A percentile compares a stretch with the other conserved stretches of the same genome.
phyloP scores from a whole-genome alignment of 2,113 vertebrate genomes.

The Tetraodon nigroviridis region DNA sequence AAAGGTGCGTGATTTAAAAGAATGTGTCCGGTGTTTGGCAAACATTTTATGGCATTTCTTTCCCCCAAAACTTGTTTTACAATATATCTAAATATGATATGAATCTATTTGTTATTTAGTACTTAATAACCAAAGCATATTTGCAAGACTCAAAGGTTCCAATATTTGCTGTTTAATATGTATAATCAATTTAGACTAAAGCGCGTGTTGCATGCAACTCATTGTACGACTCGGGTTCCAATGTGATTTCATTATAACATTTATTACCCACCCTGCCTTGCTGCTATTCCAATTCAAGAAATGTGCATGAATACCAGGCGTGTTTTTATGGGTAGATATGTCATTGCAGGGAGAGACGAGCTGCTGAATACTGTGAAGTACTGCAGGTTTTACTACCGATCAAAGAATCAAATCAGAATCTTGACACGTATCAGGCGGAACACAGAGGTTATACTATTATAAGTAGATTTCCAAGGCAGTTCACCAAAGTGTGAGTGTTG shows the following conservation, averaged over 20 bases:
- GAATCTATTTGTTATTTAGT: neutral
- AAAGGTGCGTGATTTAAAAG: too few relatives aligned
- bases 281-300: slow-evolving; percentile 16
- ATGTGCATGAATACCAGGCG: slow-evolving; percentile 19
- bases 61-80: neutral
- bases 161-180: slow-evolving; percentile 3
- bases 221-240: neutral
- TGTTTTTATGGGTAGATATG: slow-evolving; percentile 23
- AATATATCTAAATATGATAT: neutral
- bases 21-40: too few relatives aligned
- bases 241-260: neutral
- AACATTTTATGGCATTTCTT: too few relatives aligned
- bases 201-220: neutral
- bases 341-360: slow-evolving; percentile 15
- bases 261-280: neutral
- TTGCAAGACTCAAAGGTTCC: neutral
- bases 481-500: slow-evolving; percentile 69
- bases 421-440: slow-evolving; percentile 36
- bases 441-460: slow-evolving; percentile 48
- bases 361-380: slow-evolving; percentile 8
- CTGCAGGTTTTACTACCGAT: slow-evolving; percentile 2
- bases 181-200: neutral
- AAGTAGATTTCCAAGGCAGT: slow-evolving; percentile 23
- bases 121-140: neutral
- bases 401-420: slow-evolving; percentile 18